phyloP scores from a whole-genome alignment of 1,140 invertebrate genomes.

The Spodoptera frugiperda region DNA sequence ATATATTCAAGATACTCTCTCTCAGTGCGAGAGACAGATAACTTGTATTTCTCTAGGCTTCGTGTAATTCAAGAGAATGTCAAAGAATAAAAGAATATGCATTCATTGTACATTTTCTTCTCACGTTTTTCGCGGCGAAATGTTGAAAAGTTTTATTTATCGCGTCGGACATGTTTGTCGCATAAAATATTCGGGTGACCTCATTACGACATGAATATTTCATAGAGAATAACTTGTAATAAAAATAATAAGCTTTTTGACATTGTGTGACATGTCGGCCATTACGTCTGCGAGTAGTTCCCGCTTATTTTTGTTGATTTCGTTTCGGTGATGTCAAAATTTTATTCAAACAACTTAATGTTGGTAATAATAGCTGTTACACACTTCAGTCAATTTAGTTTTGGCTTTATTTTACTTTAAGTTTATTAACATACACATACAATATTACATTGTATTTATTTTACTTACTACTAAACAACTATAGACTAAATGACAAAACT shows the following conservation, averaged over 20 bases:
- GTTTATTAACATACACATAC: not conserved
- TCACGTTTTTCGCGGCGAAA: conserved; percentile 36
- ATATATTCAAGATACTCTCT: not conserved
- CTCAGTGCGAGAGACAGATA: conserved; percentile 17
- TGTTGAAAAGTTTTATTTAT: conserved; percentile 38
- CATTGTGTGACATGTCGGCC: conserved; percentile 33
- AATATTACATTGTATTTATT: too few species aligned
- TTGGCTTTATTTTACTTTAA: not conserved
- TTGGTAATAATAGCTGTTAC: conserved; percentile 5
- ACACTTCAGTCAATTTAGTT: not conserved
- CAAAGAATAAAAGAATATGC: conserved; percentile 41
- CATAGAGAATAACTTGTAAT: conserved; percentile 40
- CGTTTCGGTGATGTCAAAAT: conserved; percentile 13
- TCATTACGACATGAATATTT: conserved; percentile 46
- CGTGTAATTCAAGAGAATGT: conserved; percentile 23
- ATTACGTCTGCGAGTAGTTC: not conserved
- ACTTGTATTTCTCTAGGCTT: conserved; percentile 40
- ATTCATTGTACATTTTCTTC: conserved; percentile 37
- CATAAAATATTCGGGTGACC: conserved; percentile 40
- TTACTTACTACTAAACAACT: too few species aligned
- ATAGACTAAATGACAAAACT: too few species aligned
- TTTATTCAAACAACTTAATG: conserved; percentile 32
- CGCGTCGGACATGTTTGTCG: conserved; percentile 37
- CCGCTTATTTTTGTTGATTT: conserved; percentile 10
- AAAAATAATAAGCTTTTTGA: conserved; percentile 44